Base-by-base conservation (phyloP, 2,797 vertebrate species). In the Anguilla anguilla region DNA sequence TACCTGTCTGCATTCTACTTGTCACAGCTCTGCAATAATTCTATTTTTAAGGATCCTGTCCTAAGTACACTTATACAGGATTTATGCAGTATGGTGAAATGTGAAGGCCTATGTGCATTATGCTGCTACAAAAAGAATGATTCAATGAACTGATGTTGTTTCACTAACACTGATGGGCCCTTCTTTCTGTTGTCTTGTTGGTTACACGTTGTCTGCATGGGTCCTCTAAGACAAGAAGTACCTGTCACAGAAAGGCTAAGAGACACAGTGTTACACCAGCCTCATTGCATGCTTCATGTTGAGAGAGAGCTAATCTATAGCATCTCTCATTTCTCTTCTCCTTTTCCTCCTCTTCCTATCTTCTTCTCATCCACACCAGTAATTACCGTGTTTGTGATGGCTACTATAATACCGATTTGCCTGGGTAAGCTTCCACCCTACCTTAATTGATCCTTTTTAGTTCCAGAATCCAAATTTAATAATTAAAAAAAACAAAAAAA, bases 391-490 rank as follows among this genome's bases (percentile, higher is more conserved):
- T 99, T 97, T 99, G 98, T 97, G 99, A 99, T 92, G 99, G 98
- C 97, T 99, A 99, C 98, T 99, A 99, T 99, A 99, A 99, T 98
- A 99, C 98, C 95, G 98, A 99, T 98, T 99, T 99, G 96, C 98
- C 98, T 94, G 98, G 99, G 99, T 99, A 99, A 99, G 99, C 97
- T 96, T 96, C 95, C 96, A 95, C 95, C 95, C 94, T 96, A 95
- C 96, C 96, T 97, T 94, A 95, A 96, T 95, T 93, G 69, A 89
- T 91, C 88, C 39, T 88, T 89, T 49, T 81, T 81, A 22, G 49
- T 81, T 49, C 43, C 10, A 49, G 0, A 81, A 49, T 81, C 77
- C 22, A 81, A 81, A 81, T 81, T 81, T 46, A 19, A 10, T 51
- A 81, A 51, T 11, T 39, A 39, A 39, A 39, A 39, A 39, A 39